Percentiles rank a stretch among this genome's conserved stretches.
Conservation (phyloP, 2,113 vertebrate genomes). For the Boleophthalmus pectinirostris region DNA sequence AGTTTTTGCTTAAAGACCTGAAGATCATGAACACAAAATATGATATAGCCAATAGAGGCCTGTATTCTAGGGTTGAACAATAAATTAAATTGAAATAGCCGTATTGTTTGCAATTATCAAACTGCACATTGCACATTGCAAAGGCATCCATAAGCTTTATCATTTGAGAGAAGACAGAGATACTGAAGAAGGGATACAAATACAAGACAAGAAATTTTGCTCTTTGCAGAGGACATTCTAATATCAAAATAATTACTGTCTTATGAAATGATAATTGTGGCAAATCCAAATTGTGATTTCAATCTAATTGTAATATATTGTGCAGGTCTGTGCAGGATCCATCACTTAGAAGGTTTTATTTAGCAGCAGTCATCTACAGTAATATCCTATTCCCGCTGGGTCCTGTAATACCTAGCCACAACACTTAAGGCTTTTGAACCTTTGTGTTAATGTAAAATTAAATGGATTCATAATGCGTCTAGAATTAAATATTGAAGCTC, state of each 20-base stretch:
- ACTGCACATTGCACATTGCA: background rate
- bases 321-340: background rate
- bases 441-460: background rate
- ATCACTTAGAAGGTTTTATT: background rate
- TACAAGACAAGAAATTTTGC: no score
- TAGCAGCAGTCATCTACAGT: no score
- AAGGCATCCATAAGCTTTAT: no score
- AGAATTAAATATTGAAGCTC: background rate
- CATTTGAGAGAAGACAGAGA: no score
- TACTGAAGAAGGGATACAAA: no score
- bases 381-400: background rate
- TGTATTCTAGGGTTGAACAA: background rate
- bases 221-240: no score
- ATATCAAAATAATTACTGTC: no score
- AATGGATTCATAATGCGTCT: background rate
- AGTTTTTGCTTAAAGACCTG: background rate
- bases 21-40: background rate
- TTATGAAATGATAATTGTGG: no score
- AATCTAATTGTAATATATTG: no score
- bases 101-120: background rate
- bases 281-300: no score
- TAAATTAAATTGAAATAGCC: background rate
- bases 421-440: background rate
- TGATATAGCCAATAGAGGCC: background rate
- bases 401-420: background rate